Evolutionary conservation across 2,888 invertebrate genomes (phyloP).

Genomic region (Seladonia tumulorum): DNA sequence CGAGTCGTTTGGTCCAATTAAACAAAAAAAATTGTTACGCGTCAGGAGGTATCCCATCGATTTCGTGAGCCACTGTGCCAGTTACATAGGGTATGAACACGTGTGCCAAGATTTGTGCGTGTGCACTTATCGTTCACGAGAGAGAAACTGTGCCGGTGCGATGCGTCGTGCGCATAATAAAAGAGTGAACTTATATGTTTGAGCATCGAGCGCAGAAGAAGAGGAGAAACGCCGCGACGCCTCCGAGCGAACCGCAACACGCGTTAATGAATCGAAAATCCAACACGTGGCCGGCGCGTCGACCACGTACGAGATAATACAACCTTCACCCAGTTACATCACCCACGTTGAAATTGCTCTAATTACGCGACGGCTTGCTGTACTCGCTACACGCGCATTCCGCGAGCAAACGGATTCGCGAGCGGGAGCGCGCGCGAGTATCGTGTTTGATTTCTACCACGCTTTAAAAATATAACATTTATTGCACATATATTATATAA

Average conservation of each 20-base stretch:
- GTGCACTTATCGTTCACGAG: not conserved
- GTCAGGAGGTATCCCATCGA: not conserved
- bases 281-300: conserved; percentile 21
- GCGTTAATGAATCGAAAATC: conserved; percentile 20
- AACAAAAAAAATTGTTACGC: not conserved
- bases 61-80: not conserved
- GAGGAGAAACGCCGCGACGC: not conserved
- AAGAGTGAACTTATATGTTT: not conserved
- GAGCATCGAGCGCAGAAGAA: not conserved
- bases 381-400: not conserved
- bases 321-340: conserved; percentile 53
- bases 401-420: conserved; percentile 7
- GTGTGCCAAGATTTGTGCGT: not conserved
- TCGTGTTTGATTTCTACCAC: not conserved
- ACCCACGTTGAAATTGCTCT: conserved; percentile 45
- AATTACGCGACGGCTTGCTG: conserved; percentile 33
- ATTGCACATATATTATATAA: conserved; percentile 60
- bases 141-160: conserved; percentile 1
- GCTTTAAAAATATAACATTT: conserved; percentile 75
- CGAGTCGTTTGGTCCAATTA: not conserved
- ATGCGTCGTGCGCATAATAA: not conserved
- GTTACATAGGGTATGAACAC: not conserved
- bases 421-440: not conserved
- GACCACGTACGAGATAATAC: conserved; percentile 31
- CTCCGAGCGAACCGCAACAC: not conserved